These are phyloP conservation scores for Drosophila nigritarsus DNA, from an alignment of 2,888 invertebrate genomes.

Conservation along the genomic window DNA sequence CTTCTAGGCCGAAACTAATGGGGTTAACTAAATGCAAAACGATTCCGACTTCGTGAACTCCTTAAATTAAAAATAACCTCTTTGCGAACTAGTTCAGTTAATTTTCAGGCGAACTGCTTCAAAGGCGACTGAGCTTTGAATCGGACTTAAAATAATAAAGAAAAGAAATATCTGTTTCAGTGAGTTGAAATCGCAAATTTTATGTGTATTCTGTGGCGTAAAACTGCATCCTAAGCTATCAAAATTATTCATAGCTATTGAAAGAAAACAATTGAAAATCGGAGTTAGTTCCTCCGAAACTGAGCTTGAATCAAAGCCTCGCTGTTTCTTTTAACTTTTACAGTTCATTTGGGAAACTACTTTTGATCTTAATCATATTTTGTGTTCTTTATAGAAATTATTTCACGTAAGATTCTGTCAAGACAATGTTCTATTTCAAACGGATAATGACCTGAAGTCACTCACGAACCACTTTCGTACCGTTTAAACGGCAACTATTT, in stretches of 20 bases:
- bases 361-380: neutral
- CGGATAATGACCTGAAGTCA: neutral
- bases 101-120: neutral
- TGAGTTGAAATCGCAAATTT: neutral
- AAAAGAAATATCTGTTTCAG: neutral
- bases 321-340: neutral
- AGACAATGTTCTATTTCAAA: neutral
- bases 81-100: constrained; percentile 15
- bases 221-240: neutral
- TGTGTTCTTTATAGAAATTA: neutral
- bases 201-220: neutral
- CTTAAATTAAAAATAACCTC: neutral
- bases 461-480: neutral
- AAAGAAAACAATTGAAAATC: neutral
- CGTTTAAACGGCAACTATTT: neutral
- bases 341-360: neutral
- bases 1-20: constrained; percentile 35
- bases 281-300: neutral
- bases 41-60: constrained; percentile 28
- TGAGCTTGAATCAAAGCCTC: neutral
- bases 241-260: neutral
- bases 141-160: neutral
- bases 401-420: neutral
- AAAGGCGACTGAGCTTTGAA: neutral
- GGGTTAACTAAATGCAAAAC: constrained; percentile 55